phyloP scores from a whole-genome alignment of 2,888 invertebrate species.

The Baronia brevicornis region DNA sequence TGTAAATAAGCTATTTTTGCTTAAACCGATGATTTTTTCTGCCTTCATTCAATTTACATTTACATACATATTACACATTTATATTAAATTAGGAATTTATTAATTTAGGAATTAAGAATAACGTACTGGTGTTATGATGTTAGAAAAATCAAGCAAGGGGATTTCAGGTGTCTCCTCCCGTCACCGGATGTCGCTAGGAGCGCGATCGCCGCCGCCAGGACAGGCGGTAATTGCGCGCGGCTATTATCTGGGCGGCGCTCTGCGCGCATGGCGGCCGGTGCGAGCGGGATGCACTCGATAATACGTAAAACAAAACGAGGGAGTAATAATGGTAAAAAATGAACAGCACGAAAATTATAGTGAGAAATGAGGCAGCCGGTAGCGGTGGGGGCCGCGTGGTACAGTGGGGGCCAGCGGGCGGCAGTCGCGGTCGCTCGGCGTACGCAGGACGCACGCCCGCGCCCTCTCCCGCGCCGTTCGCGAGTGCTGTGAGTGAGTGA shows the following conservation, averaged over 20 bases:
- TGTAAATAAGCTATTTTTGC: too few relatives aligned
- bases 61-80: too few relatives aligned
- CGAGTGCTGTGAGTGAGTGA: conserved; percentile 67
- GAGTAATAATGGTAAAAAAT: conserved; percentile 76
- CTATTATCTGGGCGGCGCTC: conserved; percentile 74
- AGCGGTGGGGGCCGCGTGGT: conserved; percentile 66
- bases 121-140: too few relatives aligned
- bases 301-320: conserved; percentile 76
- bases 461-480: conserved; percentile 53
- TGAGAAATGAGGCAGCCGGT: conserved; percentile 76
- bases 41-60: too few relatives aligned
- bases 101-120: too few relatives aligned
- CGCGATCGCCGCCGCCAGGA: conserved; percentile 28
- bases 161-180: too few relatives aligned
- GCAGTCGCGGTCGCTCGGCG: conserved; percentile 65
- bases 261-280: conserved; percentile 72
- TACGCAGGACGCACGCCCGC: conserved; percentile 61
- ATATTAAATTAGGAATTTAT: too few relatives aligned
- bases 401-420: conserved; percentile 56
- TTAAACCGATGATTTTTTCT: too few relatives aligned
- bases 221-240: conserved; percentile 64
- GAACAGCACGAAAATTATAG: conserved; percentile 75
- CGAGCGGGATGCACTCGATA: conserved; percentile 76
- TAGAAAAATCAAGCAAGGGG: too few relatives aligned
- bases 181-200: conserved; percentile 59